Conservation (phyloP, 2,797 vertebrate genomes). For the Halcyon smyrnensis region DNA sequence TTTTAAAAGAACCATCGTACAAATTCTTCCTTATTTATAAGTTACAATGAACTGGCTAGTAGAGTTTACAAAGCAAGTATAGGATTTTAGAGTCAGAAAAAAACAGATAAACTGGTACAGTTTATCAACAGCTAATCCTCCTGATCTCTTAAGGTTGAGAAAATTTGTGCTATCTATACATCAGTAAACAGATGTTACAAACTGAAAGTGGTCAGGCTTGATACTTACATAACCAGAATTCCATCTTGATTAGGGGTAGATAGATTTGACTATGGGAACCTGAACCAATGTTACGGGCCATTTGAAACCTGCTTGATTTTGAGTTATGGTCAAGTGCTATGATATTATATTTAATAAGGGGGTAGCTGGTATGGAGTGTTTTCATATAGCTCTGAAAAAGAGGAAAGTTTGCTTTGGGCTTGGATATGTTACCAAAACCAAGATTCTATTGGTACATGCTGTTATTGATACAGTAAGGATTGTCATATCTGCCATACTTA, state of each 20-base stretch:
- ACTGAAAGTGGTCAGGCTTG: neutral
- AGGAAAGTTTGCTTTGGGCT: neutral
- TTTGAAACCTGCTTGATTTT: neutral
- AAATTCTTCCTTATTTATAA: neutral
- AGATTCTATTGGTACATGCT: neutral
- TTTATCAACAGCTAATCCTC: neutral
- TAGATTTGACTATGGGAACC: neutral
- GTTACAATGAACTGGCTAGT: neutral
- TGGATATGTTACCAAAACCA: neutral
- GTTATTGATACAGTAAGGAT: neutral
- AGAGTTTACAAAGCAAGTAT: neutral
- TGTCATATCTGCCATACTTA: neutral
- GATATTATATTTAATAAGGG: neutral
- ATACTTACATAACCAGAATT: neutral
- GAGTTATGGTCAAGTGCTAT: fast-evolving
- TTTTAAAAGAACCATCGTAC: neutral
- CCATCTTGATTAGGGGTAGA: neutral
- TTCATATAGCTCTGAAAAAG: neutral
- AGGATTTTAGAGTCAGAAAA: neutral
- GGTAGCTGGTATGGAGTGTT: neutral
- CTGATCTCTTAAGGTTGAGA: neutral
- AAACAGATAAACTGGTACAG: neutral
- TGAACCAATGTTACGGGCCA: neutral
- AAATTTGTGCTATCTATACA: neutral
- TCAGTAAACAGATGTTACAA: neutral